phyloP scores from a whole-genome alignment of 2,888 invertebrate species.

The Leucoma salicis region DNA sequence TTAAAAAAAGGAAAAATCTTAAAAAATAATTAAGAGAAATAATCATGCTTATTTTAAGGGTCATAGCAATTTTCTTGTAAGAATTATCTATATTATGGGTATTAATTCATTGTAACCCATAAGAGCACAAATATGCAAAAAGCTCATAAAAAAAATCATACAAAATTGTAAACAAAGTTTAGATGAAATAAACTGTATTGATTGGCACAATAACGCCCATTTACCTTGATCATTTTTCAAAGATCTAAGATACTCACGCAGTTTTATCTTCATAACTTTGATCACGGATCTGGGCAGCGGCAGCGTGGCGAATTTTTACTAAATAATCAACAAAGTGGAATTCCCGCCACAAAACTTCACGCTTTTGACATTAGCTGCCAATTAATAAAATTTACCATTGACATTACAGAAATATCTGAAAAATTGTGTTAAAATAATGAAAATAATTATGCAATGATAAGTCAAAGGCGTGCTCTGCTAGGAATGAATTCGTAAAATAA shows the following conservation, averaged over 20 bases:
- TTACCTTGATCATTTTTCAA: no score
- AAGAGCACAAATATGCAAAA: no score
- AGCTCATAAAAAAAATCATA: background rate
- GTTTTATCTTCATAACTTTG: slow-evolving; percentile 80
- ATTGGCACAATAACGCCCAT: no score
- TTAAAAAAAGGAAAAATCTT: no score
- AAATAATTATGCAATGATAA: slow-evolving; percentile 34
- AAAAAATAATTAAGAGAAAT: no score
- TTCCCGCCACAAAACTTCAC: slow-evolving; percentile 57
- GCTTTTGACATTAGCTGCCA: slow-evolving; percentile 54
- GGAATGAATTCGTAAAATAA: slow-evolving; percentile 44
- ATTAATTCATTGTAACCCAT: no score
- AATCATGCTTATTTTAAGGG: no score
- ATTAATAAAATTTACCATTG: slow-evolving; percentile 38
- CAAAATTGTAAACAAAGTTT: no score
- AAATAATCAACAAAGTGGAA: slow-evolving; percentile 44
- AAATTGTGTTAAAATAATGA: slow-evolving; percentile 27
- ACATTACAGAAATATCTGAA: slow-evolving; percentile 36
- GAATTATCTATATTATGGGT: no score
- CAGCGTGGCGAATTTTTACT: slow-evolving; percentile 70
- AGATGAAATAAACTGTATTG: no score
- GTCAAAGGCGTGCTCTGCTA: slow-evolving; percentile 38
- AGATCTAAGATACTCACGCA: slow-evolving; percentile 62
- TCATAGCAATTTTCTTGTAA: no score
- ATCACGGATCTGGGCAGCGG: slow-evolving; percentile 76